Conservation (phyloP, 2,888 invertebrate genomes). For the Trichopoda pennipes region DNA sequence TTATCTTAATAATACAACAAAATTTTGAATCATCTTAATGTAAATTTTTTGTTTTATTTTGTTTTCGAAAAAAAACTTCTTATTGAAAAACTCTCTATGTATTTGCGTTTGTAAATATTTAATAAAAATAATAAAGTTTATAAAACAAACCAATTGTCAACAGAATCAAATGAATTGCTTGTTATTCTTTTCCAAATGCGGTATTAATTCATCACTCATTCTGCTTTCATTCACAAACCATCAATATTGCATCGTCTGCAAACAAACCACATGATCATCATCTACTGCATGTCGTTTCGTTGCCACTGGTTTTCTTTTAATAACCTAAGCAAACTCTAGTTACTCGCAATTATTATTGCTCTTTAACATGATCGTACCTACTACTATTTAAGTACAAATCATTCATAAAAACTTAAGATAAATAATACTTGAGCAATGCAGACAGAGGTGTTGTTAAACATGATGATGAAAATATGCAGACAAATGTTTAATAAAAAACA, state of each 20-base stretch:
- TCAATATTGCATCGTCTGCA: not conserved
- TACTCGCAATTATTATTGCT: not conserved
- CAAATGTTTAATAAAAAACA: conserved; percentile 12
- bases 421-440: conserved; percentile 23
- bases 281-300: not conserved
- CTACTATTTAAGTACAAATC: conserved; percentile 19
- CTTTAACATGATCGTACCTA: conserved; percentile 16
- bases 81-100: no score
- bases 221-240: conserved; percentile 34
- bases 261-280: conserved; percentile 26
- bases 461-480: conserved; percentile 50
- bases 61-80: no score
- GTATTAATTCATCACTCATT: conserved; percentile 51
- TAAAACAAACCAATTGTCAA: no score
- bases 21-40: no score
- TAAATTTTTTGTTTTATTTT: no score
- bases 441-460: conserved; percentile 52
- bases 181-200: conserved; percentile 41
- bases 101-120: no score
- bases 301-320: conserved; percentile 56
- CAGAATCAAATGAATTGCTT: conserved; percentile 59
- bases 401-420: conserved; percentile 50
- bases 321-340: conserved; percentile 3
- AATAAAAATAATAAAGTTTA: no score
- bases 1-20: no score